Evolutionary conservation across 1,140 invertebrate genomes (phyloP), one percentile per base, ranked within the genome.

Genomic region (Oscheius sp.): DNA sequence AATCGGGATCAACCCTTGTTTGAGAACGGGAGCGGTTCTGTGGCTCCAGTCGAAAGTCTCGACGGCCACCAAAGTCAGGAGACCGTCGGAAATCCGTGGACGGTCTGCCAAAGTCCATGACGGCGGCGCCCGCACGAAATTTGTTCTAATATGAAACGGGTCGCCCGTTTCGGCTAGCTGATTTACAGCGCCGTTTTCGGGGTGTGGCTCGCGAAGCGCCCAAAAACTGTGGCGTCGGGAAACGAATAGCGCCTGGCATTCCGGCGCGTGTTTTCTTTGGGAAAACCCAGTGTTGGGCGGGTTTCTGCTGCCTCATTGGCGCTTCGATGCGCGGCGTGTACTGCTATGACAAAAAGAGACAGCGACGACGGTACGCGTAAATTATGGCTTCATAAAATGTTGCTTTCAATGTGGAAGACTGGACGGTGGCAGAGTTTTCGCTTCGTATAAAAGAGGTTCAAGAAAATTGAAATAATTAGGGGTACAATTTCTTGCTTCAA

Each of bases 131-230:
- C 7, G 49, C 49, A 55, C 49, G 49, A 55, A 55, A 55, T 55
- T 55, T 55, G 49, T 55, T 55, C 49, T 55, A 55, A 55, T 55
- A 55, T 55, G 49, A 55, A 55, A 55, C 49, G 49, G 49, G 49
- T 55, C 49, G 49, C 49, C 49, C 49, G 49, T 55, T 55, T 55
- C 49, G 49, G 49, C 49, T 55, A 55, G 49, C 49, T 55, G 49
- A 55, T 55, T 55, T 55, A 55, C 49, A 55, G 49, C 49, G 49
- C 49, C 49, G 49, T 55, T 55, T 55, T 55, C 49, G 49, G 49
- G 49, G 49, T 55, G 49, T 55, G 49, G 49, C 49, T 55, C 49
- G 49, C 49, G 28, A 55, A 55, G 49, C 49, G 49, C 49, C 15
- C 49, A 55, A 55, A 55, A 55, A 55, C 49, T 55, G 49, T 55